Base-by-base conservation (phyloP, 2,113 vertebrate species). In the Quiscalus mexicanus region DNA sequence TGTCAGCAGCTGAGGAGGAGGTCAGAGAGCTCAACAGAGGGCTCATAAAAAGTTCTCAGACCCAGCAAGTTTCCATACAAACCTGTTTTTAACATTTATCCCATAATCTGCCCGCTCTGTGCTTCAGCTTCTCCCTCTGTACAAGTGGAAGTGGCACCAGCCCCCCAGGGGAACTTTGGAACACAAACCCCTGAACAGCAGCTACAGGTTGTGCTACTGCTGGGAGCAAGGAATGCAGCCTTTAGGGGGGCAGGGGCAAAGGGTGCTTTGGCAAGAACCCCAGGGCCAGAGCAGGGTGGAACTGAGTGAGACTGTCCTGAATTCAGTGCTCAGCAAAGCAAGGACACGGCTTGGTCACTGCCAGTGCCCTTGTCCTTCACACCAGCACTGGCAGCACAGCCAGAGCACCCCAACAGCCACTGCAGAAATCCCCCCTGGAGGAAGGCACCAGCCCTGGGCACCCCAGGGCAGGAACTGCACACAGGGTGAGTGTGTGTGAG, bases 391-490 rank as follows among this genome's bases (percentile, higher is more conserved):
- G 22, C 3, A 63, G 22, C 27, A 11, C 44, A 35, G 39, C 15
- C 73, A 59, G 50, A 3, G 37, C 22, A 15, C 31, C 19, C 19
- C 10, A 35, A 27, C 5, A 80, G 10, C 12, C 8, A 1, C 58
- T n/a, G 7, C 2, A 19, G 19, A 74, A 33, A 16, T 45, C 59
- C 37, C 24, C 37, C 24, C 33, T 35, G 19, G 14, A 9, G 53
- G 30, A 37, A 7, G 44, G 11, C 27, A 27, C 30, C 59, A n/a
- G 24, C 24, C 15, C 25, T 6, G n/a, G 35, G 24, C 30, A 75
- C 4, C 14, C 15, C 5, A 33, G 28, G 28, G 22, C 24, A 16
- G 13, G 2, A 19, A 12, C n/a, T 9, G 4, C 0, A 4, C 49
- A 21, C 37, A 39, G 33, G 33, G 9, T 17, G 47, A 6, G 47